Evolutionary conservation across 2,113 vertebrate species (phyloP).

Genomic region (Opisthocomus hoazin): DNA sequence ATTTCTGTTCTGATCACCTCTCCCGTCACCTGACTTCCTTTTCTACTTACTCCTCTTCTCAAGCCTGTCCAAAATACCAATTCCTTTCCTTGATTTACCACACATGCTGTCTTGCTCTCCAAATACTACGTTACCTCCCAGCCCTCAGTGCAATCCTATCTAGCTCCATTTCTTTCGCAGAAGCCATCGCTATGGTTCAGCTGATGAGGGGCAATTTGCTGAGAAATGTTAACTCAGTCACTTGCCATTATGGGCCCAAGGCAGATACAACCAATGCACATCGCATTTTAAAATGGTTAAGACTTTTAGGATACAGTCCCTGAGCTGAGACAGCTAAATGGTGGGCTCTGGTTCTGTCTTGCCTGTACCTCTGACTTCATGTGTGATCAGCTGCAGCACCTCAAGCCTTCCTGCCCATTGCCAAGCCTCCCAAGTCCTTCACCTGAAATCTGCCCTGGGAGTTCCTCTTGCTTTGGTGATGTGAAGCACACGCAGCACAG

Average conservation of each 20-base stretch:
- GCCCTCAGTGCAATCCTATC: not conserved
- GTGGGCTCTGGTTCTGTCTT: not conserved
- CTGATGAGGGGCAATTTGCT: not conserved
- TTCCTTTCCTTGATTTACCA: not conserved
- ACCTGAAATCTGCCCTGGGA: not conserved
- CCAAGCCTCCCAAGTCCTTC: not conserved
- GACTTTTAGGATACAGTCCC: not conserved
- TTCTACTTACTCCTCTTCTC: not conserved
- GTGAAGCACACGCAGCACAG: not conserved
- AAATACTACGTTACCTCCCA: not conserved
- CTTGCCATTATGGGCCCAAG: accelerated
- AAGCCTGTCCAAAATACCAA: not conserved
- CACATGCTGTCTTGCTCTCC: accelerated
- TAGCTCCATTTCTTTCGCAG: not conserved
- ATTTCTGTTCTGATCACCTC: not conserved
- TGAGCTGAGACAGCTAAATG: not conserved
- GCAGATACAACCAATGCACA: not conserved
- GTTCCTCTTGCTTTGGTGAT: not conserved
- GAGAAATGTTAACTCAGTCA: not conserved
- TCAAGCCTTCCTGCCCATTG: not conserved
- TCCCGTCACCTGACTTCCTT: not conserved
- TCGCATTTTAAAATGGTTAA: not conserved
- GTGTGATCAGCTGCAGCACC: not conserved
- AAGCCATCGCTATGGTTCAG: not conserved
- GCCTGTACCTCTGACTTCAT: not conserved